Conservation (phyloP, 2,797 vertebrate species). For the Melanogrammus aeglefinus region DNA sequence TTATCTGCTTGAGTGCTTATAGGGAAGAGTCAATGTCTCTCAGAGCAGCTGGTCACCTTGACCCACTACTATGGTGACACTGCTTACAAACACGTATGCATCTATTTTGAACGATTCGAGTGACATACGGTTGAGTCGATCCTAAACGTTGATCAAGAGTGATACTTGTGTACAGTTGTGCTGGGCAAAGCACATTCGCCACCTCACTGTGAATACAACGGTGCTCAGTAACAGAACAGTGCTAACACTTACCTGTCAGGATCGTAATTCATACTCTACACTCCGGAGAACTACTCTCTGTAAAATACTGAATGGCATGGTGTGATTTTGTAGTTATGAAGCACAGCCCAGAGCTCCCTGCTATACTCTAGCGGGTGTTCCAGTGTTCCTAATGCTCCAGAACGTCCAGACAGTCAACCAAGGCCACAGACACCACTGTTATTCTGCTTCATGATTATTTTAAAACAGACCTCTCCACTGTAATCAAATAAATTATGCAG, state of each 20-base stretch:
- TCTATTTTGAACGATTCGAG: neutral
- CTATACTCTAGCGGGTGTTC: neutral
- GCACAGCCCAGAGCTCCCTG: neutral
- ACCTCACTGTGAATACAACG: neutral
- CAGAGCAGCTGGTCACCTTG: neutral
- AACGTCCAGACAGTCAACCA: neutral
- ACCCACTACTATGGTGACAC: neutral
- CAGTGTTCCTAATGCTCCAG: neutral
- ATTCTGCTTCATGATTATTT: constrained; percentile 1
- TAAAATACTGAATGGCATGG: neutral
- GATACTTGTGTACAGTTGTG: neutral
- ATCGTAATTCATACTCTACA: neutral
- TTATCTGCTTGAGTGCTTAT: neutral
- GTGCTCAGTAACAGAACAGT: neutral
- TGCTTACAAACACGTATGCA: neutral
- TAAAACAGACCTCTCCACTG: neutral
- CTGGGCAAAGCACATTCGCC: neutral
- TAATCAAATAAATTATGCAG: neutral
- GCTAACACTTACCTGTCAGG: neutral
- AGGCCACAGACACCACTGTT: neutral
- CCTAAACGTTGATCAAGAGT: neutral
- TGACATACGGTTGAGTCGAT: neutral
- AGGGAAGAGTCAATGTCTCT: neutral
- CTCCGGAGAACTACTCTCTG: neutral
- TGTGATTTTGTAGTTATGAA: neutral